Conservation (phyloP, 2,113 vertebrate species). For the Ploceus nigricollis region DNA sequence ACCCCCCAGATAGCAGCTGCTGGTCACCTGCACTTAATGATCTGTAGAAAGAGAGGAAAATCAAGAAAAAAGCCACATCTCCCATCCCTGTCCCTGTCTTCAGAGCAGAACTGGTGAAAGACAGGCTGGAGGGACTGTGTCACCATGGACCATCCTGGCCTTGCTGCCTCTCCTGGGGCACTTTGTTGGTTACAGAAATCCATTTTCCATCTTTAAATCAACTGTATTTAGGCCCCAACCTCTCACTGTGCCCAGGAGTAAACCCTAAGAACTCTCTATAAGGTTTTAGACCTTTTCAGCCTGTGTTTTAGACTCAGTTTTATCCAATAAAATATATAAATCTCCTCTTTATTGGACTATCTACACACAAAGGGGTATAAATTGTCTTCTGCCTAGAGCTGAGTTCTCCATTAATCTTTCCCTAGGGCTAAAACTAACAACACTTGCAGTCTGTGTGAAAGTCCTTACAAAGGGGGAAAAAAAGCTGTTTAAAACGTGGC, state of each 20-base stretch:
- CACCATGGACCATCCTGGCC: accelerated
- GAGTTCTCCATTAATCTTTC: constrained; percentile 27
- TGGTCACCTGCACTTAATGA: not conserved
- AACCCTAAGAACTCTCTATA: not conserved
- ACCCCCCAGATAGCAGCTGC: not conserved
- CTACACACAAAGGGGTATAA: not conserved
- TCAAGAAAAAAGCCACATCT: not conserved
- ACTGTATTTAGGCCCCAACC: not conserved
- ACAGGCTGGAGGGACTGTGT: not conserved
- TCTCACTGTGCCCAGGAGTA: not conserved
- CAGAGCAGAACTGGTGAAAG: not conserved
- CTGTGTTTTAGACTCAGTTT: not conserved
- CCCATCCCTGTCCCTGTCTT: not conserved
- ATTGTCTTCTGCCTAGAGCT: not conserved
- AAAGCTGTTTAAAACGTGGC: not conserved
- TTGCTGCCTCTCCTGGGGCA: not conserved
- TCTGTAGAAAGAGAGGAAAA: not conserved
- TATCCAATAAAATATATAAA: constrained; percentile 1
- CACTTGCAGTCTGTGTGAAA: not conserved
- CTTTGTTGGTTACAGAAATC: not conserved
- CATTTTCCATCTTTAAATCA: not conserved
- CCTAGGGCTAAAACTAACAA: not conserved
- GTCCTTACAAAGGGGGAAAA: not conserved
- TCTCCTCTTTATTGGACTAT: not conserved
- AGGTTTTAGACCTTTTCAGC: not conserved